A percentile compares a stretch with the other conserved stretches of the same genome.
phyloP scores from a whole-genome alignment of 2,113 vertebrate species.

The Phalacrocorax pelagicus region DNA sequence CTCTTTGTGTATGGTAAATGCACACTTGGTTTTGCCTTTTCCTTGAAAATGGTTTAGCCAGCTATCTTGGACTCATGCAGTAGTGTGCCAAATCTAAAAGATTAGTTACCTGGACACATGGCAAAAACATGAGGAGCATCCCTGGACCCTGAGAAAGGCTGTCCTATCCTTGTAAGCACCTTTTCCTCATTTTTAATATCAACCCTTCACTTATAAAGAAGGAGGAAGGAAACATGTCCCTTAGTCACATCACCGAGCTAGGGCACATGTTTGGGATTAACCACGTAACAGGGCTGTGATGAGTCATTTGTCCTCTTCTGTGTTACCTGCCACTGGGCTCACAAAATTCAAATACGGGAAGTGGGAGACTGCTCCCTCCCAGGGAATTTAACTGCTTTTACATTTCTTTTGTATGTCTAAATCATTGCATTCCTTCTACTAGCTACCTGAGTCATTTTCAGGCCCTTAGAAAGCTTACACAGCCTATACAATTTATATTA shows the following conservation, averaged over 20 bases:
- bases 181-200: background rate
- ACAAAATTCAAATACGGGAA: conserved; percentile 21
- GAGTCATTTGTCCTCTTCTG: background rate
- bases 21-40: background rate
- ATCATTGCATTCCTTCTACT: background rate
- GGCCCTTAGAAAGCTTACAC: background rate
- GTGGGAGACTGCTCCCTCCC: background rate
- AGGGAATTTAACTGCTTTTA: background rate
- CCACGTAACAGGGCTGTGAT: background rate
- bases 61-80: background rate
- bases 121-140: background rate
- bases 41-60: background rate
- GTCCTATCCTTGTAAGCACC: background rate
- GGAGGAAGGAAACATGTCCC: background rate
- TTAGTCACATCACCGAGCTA: background rate
- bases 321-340: background rate
- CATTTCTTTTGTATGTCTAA: background rate
- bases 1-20: background rate
- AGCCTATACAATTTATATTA: background rate
- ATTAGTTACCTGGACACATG: fast-evolving
- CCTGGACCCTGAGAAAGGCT: background rate
- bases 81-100: background rate
- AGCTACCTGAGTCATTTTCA: background rate
- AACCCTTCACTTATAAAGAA: too few relatives aligned
- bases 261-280: background rate